Percentiles rank a stretch among this genome's conserved stretches.
Evolutionary conservation across 2,888 invertebrate genomes (phyloP).

Genomic region (Galeopsomyia nigrocyanea): DNA sequence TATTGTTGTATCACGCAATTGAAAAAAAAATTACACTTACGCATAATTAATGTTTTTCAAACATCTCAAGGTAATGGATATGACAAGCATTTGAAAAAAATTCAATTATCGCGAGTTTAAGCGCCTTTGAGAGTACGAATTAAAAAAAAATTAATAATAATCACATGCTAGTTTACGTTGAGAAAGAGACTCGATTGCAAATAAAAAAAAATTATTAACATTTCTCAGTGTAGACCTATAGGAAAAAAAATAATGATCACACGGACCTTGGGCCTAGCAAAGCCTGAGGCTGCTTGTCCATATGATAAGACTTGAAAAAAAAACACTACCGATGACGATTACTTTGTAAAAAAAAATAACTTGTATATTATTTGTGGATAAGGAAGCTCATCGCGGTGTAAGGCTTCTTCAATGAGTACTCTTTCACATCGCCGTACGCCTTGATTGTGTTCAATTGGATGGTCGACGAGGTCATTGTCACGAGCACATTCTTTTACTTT

Average conservation of each 20-base stretch:
- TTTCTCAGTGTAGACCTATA: not conserved
- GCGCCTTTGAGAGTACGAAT: conserved; percentile 42
- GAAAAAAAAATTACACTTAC: conserved; percentile 8
- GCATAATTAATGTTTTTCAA: conserved; percentile 32
- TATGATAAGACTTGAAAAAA: conserved; percentile 66
- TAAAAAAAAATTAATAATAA: conserved; percentile 10
- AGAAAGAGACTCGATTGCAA: no score
- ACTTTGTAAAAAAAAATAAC: conserved; percentile 62
- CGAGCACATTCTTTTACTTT: conserved; percentile 4
- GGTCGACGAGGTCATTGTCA: conserved; percentile 51
- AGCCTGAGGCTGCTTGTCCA: conserved; percentile 67
- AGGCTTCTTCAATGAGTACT: conserved; percentile 62
- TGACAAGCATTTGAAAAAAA: not conserved
- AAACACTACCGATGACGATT: conserved; percentile 61
- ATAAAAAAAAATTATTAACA: no score
- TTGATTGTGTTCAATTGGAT: conserved; percentile 59
- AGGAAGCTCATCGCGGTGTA: conserved; percentile 53
- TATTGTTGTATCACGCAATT: not conserved
- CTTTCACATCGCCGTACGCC: conserved; percentile 60
- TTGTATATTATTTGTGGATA: conserved; percentile 65
- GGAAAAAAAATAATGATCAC: conserved; percentile 27
- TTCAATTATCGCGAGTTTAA: conserved; percentile 24
- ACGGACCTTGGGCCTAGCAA: conserved; percentile 52
- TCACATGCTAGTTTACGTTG: no score
- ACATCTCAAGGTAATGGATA: not conserved